These are phyloP conservation scores for Phalanger gymnotis DNA, from an alignment of 2,797 vertebrate species.

Conservation along the genomic window DNA sequence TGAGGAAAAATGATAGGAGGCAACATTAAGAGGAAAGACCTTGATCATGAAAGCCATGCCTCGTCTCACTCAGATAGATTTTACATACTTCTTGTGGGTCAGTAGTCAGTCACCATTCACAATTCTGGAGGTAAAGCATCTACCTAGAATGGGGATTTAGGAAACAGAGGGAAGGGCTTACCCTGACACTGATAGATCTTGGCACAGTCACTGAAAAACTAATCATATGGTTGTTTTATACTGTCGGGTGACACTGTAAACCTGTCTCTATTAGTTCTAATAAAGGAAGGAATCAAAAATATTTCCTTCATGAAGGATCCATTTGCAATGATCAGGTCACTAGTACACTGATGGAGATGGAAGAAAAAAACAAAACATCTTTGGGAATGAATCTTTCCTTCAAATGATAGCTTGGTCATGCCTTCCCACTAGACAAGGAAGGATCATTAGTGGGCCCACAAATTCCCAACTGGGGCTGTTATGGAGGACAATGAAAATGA, in stretches of 20 bases:
- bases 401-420: not conserved
- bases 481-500: not conserved
- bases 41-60: not conserved
- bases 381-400: not conserved
- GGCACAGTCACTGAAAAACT: not conserved
- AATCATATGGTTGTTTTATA: not conserved
- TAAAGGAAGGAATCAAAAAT: constrained; percentile 13
- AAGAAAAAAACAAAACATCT: not conserved
- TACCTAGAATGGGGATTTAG: not conserved
- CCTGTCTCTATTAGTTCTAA: not conserved
- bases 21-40: not conserved
- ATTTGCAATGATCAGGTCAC: not conserved
- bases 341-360: constrained; percentile 17
- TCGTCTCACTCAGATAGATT: not conserved
- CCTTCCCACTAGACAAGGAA: not conserved
- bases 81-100: not conserved
- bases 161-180: not conserved
- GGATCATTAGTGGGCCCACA: not conserved
- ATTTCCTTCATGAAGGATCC: not conserved
- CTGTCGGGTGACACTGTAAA: not conserved
- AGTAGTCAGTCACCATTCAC: not conserved
- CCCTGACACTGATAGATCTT: not conserved
- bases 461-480: not conserved
- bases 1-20: not conserved
- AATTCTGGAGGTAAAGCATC: accelerated